phyloP scores from a whole-genome alignment of 2,888 invertebrate species.

The Muscina levida region DNA sequence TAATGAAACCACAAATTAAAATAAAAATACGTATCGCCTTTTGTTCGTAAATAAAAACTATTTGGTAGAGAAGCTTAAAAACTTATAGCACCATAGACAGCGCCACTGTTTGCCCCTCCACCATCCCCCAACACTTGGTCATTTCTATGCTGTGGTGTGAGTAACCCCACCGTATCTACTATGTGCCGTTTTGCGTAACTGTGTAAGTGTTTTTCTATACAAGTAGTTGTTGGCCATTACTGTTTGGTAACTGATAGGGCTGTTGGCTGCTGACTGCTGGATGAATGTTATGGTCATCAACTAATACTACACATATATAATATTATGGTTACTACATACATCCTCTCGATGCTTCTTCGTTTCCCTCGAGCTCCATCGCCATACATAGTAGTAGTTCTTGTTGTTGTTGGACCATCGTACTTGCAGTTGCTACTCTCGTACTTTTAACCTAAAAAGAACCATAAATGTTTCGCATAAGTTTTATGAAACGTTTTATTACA shows the following conservation, averaged over 20 bases:
- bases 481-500: conserved; percentile 80
- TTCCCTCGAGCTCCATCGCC: not conserved
- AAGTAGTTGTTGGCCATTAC: conserved; percentile 44
- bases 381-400: not conserved
- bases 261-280: conserved; percentile 32
- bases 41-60: no score
- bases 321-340: conserved; percentile 37
- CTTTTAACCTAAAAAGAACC: conserved; percentile 57
- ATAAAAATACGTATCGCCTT: no score
- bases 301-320: conserved; percentile 51
- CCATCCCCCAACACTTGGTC: no score
- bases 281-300: conserved; percentile 33
- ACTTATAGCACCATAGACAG: no score
- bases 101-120: no score
- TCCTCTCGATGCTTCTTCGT: not conserved
- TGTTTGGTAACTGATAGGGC: conserved; percentile 60
- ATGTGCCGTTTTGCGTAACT: not conserved
- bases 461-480: conserved; percentile 69
- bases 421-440: not conserved
- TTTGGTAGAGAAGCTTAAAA: no score
- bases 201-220: conserved; percentile 28
- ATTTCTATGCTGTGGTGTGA: no score
- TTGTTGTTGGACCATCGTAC: no score
- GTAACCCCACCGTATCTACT: no score
- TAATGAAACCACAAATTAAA: no score